Evolutionary conservation across 1,140 invertebrate species (phyloP).

Genomic region (Platyscapa corneri): DNA sequence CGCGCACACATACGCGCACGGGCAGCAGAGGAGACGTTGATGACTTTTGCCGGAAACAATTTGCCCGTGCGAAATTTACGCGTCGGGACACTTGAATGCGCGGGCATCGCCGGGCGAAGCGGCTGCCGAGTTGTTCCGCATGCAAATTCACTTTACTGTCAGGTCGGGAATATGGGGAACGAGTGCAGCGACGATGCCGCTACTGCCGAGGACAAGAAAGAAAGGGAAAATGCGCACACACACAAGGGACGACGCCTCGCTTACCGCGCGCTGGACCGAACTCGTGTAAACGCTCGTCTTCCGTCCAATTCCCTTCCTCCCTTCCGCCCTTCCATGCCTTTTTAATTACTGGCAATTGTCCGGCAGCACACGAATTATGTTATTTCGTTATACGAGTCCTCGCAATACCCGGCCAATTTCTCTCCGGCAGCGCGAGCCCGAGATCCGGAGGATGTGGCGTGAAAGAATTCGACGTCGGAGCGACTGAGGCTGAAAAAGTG

Average conservation of each 20-base stretch:
- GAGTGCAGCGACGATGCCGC: slow-evolving; percentile 51
- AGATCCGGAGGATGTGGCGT: not conserved
- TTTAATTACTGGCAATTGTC: slow-evolving; percentile 74
- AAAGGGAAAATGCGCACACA: slow-evolving; percentile 54
- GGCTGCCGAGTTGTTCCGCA: slow-evolving; percentile 65
- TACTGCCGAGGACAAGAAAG: slow-evolving; percentile 57
- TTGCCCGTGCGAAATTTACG: slow-evolving; percentile 65
- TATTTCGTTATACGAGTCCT: slow-evolving; percentile 62
- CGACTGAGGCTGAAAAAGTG: not conserved
- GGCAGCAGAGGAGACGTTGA: slow-evolving; percentile 53
- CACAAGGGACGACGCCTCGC: not conserved
- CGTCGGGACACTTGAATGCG: slow-evolving; percentile 63
- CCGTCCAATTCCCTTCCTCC: slow-evolving; percentile 69
- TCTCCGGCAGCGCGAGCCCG: slow-evolving; percentile 42
- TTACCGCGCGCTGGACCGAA: slow-evolving; percentile 55
- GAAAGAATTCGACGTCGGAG: slow-evolving; percentile 4
- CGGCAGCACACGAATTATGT: slow-evolving; percentile 70
- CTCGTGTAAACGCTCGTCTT: slow-evolving; percentile 67
- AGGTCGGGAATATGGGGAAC: slow-evolving; percentile 32
- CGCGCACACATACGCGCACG: not conserved
- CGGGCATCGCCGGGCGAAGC: slow-evolving; percentile 40
- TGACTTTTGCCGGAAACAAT: slow-evolving; percentile 64
- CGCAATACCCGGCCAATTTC: slow-evolving; percentile 53
- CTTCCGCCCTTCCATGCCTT: slow-evolving; percentile 55
- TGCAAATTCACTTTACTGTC: slow-evolving; percentile 74